Evolutionary conservation across 35 echinoderm and acorn worm species (phyloP), one percentile per base, ranked within the genome.

Genomic region (Patiria miniata): DNA sequence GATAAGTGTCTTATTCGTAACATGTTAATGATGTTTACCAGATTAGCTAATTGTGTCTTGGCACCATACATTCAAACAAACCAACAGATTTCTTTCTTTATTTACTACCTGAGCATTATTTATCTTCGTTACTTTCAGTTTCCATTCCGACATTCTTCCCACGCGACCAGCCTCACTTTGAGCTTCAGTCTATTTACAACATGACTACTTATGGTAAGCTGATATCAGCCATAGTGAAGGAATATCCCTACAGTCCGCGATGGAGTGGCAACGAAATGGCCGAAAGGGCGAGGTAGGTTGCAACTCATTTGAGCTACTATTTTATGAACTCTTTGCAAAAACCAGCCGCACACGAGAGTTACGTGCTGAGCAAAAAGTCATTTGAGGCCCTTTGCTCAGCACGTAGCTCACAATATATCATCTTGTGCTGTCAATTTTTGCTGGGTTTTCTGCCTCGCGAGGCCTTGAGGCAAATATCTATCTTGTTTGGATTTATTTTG

Each of bases 251-350:
- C 83, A 99, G 96, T 40, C 96, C 96, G 26, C 37, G 96, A 79
- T 99, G 96, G 95, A 92, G 79, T 89, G 92, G 96, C 78, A 99
- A 92, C 76, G 96, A 99, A 85, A 99, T 99, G 96, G 96, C 92
- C 77, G 89, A 87, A 22, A 94, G 96, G 80, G 92, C 89, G 18
- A 94, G 84, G 96, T 99, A 77, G 91, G 95, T 96, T 9, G 21
- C 12, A 40, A 57, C 34, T 68, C 26, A 7, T 83, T 5, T 80
- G n/a, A n/a, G 18, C 17, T 2, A n/a, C 1, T 15, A 78, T 18
- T n/a, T n/a, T 0, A 78, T 0, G 33, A 33, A n/a, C 17, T 36
- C 37, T n/a, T 18, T 0, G 1, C 21, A n/a, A 15, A 0, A 33
- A 78, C n/a, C n/a, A n/a, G n/a, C n/a, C n/a, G n/a, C n/a, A n/a